phyloP scores from a whole-genome alignment of 2,888 invertebrate genomes.

The Synergus umbraculus region DNA sequence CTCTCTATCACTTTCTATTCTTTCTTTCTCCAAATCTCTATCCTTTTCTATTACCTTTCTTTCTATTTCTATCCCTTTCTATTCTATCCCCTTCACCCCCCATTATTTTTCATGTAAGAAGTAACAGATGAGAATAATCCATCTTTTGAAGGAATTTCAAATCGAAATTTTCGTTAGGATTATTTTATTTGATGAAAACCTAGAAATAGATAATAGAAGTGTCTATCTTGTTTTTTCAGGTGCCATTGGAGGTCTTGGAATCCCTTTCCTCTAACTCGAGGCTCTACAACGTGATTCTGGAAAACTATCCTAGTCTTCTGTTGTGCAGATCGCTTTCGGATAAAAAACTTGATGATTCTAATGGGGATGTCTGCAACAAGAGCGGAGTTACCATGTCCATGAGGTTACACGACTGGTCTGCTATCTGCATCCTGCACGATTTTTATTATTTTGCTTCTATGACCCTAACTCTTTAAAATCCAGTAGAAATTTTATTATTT shows the following conservation, averaged over 20 bases:
- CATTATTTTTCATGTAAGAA: too few species aligned
- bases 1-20: too few species aligned
- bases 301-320: slow-evolving; percentile 85
- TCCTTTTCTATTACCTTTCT: too few species aligned
- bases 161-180: too few species aligned
- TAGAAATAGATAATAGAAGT: too few species aligned
- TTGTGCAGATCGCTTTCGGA: slow-evolving; percentile 83
- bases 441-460: slow-evolving; percentile 46
- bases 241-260: slow-evolving; percentile 83
- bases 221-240: slow-evolving; percentile 77
- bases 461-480: slow-evolving; percentile 20
- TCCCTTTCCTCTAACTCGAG: slow-evolving; percentile 82
- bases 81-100: too few species aligned
- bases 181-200: too few species aligned
- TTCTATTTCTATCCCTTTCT: too few species aligned
- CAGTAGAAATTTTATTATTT: slow-evolving; percentile 22
- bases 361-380: slow-evolving; percentile 76
- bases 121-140: too few species aligned
- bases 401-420: slow-evolving; percentile 73
- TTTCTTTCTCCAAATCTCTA: too few species aligned
- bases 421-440: slow-evolving; percentile 64
- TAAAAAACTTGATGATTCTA: slow-evolving; percentile 79
- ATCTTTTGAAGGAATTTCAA: too few species aligned
- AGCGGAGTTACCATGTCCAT: slow-evolving; percentile 83
- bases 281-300: slow-evolving; percentile 84